Evolutionary conservation across 2,888 invertebrate genomes (phyloP), one percentile per base, ranked within the genome.

Genomic region (Apamea sordens): DNA sequence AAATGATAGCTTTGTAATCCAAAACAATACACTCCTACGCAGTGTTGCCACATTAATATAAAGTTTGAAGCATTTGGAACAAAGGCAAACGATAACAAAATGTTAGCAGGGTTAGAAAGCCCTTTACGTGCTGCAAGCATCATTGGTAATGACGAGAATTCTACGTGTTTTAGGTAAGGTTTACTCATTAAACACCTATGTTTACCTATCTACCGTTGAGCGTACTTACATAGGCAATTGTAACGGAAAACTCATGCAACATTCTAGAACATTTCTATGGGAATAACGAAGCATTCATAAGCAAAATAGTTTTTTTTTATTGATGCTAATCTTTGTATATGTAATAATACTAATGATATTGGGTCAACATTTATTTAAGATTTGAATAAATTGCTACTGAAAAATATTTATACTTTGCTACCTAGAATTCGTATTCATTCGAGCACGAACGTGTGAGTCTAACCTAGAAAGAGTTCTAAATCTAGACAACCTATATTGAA

Each of bases 61-160:
- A 78, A 87, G 44, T 77, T 85, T 85, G 64, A 78, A 84, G 69
- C 72, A 78, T 78, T 77, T 72, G 69, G 64, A 86, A 87, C 86
- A 85, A 86, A 86, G 85, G 76, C 74, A 63, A 59, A 76, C 71
- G 47, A 71, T 77, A 77, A 75, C 69, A 78, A 87, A 87, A 85
- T 77, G 71, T 79, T 68, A 79, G 72, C 64, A 78, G 70, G 61
- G 69, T 71, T 93, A 92, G 93, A 94, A 94, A 94, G 92, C 94
- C 93, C 93, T 94, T 92, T 83, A 87, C 78, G 87, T 84, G 84
- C 87, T 86, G 83, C 83, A 86, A 80, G 73, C 75, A 68, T 89
- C 83, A 88, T 90, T 89, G 88, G 88, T 93, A 92, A 94, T 92
- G 93, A n/a, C n/a, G n/a, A 92, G 91, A 91, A 89, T 90, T 92